These are phyloP conservation scores for Caenorhabditis sp. DNA, from an alignment of 2,888 invertebrate genomes.

Conservation along the genomic window DNA sequence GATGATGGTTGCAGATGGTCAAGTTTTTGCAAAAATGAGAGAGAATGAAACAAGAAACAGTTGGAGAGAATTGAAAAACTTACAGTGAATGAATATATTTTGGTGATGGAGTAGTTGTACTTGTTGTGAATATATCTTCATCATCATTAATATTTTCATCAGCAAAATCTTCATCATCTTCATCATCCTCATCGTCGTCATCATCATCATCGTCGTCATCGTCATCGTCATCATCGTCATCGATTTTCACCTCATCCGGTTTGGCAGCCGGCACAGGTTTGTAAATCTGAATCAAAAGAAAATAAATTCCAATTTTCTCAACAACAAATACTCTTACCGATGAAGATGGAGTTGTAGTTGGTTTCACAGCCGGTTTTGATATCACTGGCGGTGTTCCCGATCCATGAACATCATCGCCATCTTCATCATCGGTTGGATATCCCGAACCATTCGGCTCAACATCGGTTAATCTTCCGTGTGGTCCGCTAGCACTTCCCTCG, in stretches of 20 bases:
- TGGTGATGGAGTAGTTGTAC: constrained; percentile 17
- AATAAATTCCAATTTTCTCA: neutral
- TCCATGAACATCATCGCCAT: constrained; percentile 50
- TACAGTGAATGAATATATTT: constrained; percentile 17
- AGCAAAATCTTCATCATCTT: constrained; percentile 42
- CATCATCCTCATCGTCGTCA: constrained; percentile 39
- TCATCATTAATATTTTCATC: constrained; percentile 41
- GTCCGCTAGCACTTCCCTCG: constrained; percentile 41
- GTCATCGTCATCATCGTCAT: constrained; percentile 30
- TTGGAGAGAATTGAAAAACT: constrained; percentile 7
- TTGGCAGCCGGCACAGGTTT: constrained; percentile 19
- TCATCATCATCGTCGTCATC: constrained; percentile 42
- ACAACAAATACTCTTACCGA: neutral
- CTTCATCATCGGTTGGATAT: constrained; percentile 56
- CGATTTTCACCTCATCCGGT: constrained; percentile 25
- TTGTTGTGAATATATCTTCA: constrained; percentile 25
- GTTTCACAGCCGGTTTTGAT: constrained; percentile 12
- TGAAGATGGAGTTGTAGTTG: constrained; percentile 12
- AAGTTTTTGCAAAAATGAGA: too few species aligned
- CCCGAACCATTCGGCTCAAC: constrained; percentile 45
- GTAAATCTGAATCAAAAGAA: neutral
- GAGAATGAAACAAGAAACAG: too few species aligned
- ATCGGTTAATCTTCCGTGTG: constrained; percentile 24
- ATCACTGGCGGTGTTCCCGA: constrained; percentile 25
- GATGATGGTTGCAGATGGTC: too few species aligned